Base-by-base conservation (phyloP, 2,888 invertebrate genomes). In the Meganola albula region DNA sequence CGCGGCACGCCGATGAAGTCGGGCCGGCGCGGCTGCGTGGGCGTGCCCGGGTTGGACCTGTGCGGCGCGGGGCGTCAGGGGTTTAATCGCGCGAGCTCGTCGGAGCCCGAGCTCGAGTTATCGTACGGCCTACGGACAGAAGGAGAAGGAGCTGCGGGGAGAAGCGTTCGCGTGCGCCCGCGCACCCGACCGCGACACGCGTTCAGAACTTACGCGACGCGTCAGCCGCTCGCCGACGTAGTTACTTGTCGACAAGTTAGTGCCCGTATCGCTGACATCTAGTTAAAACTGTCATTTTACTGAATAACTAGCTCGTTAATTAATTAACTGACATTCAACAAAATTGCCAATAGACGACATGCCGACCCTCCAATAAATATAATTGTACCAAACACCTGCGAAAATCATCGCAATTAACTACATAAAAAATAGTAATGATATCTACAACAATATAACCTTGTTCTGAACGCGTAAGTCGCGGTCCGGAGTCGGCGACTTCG, bases 41-140 rank as follows among this genome's bases (percentile, higher is more conserved):
- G 96, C 65, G 95, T 95, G 73, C 95, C 94, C 61, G 95, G 96
- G 87, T 95, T 95, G 58, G 95, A 95, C 91, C 95, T 95, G 90
- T 79, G 53, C 48, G 63, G 87, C 73, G 73, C 75, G 71, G 73
- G 77, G 74, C 71, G 80, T 85, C 84, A 85, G 77, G 84, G 84
- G 82, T 85, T 63, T 80, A 84, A 79, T 74, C 84, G 80, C 77
- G 83, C 79, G 76, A 82, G 78, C 80, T 85, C 85, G 82, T 84
- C 84, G 71, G 83, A 78, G 77, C 77, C 76, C 74, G 75, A 74
- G 82, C 82, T 82, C 78, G 75, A 79, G 78, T 83, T 83, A 83
- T 78, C 83, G 83, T 83, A 78, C 80, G 77, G 76, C 84, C 85
- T 85, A 84, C 84, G 85, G 84, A 84, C 83, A 83, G 83, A 84